Evolutionary conservation across 2,113 vertebrate species (phyloP), one percentile per base, ranked within the genome.

Genomic region (Pristiophorus japonicus): DNA sequence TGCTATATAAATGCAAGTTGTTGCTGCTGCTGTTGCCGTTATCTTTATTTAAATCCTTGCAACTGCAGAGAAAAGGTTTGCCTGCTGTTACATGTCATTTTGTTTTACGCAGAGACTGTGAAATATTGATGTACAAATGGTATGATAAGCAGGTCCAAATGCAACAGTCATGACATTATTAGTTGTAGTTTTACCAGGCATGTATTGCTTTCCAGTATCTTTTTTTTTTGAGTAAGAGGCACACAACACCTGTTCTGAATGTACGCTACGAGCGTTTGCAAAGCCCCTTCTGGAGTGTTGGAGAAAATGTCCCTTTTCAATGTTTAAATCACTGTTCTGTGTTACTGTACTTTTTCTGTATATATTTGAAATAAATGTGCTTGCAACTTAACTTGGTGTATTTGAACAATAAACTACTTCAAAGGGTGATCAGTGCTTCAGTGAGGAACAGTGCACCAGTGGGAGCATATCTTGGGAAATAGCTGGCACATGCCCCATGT

Each of bases 181-280:
- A 97, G 98, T 98, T 98, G 95, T 97, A 97, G 97, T 98, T 97
- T 98, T 97, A 98, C 97, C 97, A 96, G 98, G 98, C 98, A 98
- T 98, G 98, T 97, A 96, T 97, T 97, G 96, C 62, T 67, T 94
- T 94, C 27, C 93, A 70, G 66, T 96, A 97, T 97, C 95, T 96
- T 97, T 96, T 97, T n/a, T 98, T 98, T 97, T 96, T 96, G 96
- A 97, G 96, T 96, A 97, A 97, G 97, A 97, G 96, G 97, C 97
- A 97, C 97, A 97, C 97, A 97, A 98, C 97, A 97, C 94, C 91
- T 96, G 97, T 97, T 96, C 96, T 96, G 96, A 97, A 97, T 96
- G 96, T 97, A n/a, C 96, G 91, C 96, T 96, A 96, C 96, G 96
- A 96, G 97, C 97, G 97, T 97, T 98, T 97, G 97, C 97, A 97